Base-by-base conservation (phyloP, 1,140 invertebrate genomes). In the Drosophila baimaii region DNA sequence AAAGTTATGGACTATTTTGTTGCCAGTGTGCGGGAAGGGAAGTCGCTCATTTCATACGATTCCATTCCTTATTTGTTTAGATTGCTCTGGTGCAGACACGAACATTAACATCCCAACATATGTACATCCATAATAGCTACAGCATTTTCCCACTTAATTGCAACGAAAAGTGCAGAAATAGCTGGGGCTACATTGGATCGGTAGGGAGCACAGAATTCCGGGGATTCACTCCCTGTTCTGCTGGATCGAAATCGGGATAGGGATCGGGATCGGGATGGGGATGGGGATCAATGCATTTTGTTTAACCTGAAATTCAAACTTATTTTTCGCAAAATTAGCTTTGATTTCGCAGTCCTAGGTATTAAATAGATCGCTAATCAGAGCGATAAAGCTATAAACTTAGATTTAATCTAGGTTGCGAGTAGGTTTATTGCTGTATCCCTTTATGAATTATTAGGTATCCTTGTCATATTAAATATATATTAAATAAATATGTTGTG, bases 91-190 rank as follows among this genome's bases (percentile, higher is more conserved):
- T 70, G 68, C 68, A 71, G 68, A 71, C 66, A 71, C 66, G 47
- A 58, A 41, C 66, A 71, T 72, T 71, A 71, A 71, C 68, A 70
- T 39, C 65, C 31, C 55, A 44, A 47, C 19, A 33, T 21, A n/a
- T n/a, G n/a, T n/a, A 35, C 31, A 35, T 35, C 19, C 29, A 54
- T 35, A 35, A 54, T 70, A 47, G 29, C 25, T 23, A 29, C 43
- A 31, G 17, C 66, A 72, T 58, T 72, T 72, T 58, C 52, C 41
- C 51, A 72, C 69, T 72, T 71, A 71, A 71, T 71, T 71, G 68
- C 68, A 57, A 58, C 41, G n/a, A 25, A 5, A 57, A 69, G 64
- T 69, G 68, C 49, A 71, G 49, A 71, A 71, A 71, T 69, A 71
- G 68, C 68, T 7, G 49, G 29, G 49, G 29, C 61, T 59, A 12